Evolutionary conservation across 2,113 vertebrate genomes (phyloP).

Genomic region (Micromys minutus): DNA sequence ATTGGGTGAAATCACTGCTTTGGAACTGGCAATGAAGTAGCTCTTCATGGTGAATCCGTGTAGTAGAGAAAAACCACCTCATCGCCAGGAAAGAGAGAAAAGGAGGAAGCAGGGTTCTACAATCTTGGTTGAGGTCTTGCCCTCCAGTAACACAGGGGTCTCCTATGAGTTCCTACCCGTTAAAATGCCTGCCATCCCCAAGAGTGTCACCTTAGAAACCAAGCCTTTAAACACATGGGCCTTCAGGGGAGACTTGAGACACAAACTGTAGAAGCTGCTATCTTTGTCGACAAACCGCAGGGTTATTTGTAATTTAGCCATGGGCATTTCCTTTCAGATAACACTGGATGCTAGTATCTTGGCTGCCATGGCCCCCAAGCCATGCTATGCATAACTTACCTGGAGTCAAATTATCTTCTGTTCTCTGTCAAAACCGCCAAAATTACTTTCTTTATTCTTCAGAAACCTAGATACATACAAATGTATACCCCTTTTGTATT

Average conservation of each 20-base stretch:
- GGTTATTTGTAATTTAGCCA: not conserved
- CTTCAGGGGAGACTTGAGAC: not conserved
- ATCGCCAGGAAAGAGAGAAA: not conserved
- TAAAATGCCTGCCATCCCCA: not conserved
- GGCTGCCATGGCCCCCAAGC: not conserved
- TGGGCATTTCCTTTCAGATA: not conserved
- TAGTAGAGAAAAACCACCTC: not conserved
- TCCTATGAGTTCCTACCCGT: not conserved
- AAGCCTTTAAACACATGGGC: not conserved
- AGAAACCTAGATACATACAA: not conserved
- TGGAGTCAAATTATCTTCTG: not conserved
- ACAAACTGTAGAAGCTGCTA: not conserved
- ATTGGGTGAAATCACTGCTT: not conserved
- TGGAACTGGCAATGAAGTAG: not conserved
- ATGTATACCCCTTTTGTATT: not conserved
- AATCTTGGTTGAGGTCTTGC: not conserved
- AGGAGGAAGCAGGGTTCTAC: not conserved
- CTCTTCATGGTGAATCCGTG: not conserved
- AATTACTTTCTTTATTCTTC: not conserved
- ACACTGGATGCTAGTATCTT: not conserved
- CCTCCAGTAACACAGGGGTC: not conserved
- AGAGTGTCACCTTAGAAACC: not conserved
- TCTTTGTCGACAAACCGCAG: not conserved
- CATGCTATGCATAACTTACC: rapidly evolving
- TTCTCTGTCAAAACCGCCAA: not conserved